Conservation (phyloP, 2,797 vertebrate genomes). For the Channallabes apus region DNA sequence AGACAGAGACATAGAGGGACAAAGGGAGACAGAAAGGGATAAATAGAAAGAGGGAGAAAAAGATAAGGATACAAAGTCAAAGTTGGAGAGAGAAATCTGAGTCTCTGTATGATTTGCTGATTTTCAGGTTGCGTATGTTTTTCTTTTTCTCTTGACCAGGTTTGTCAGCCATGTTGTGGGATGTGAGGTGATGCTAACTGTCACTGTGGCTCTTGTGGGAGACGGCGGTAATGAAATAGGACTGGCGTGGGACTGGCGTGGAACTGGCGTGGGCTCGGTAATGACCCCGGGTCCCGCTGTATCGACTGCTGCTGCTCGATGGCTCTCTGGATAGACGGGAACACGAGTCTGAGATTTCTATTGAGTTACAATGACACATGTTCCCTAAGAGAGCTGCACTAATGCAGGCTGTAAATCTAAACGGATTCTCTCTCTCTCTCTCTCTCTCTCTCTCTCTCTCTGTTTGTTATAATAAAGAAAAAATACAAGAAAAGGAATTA, state of each 20-base stretch:
- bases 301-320: slow-evolving; percentile 31
- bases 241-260: not conserved
- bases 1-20: not conserved
- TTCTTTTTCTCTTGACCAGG: not conserved
- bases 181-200: slow-evolving; percentile 1
- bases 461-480: not conserved
- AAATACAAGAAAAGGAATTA: not conserved
- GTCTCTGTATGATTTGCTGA: too few species aligned
- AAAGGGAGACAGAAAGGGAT: not conserved
- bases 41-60: not conserved
- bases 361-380: slow-evolving; percentile 48
- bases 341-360: slow-evolving; percentile 31
- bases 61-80: not conserved
- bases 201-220: not conserved
- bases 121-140: not conserved
- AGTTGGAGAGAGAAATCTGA: not conserved
- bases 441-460: not conserved
- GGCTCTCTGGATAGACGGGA: slow-evolving; percentile 31
- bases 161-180: not conserved
- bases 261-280: slow-evolving; percentile 22
- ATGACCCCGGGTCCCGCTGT: slow-evolving; percentile 21
- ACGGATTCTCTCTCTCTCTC: slow-evolving; percentile 18
- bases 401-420: slow-evolving; percentile 38
- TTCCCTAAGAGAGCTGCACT: slow-evolving; percentile 37
- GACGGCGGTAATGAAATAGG: slow-evolving; percentile 23